Evolutionary conservation across 2,888 invertebrate species (phyloP), one percentile per base, ranked within the genome.

Genomic region (Heteropelma amictum): DNA sequence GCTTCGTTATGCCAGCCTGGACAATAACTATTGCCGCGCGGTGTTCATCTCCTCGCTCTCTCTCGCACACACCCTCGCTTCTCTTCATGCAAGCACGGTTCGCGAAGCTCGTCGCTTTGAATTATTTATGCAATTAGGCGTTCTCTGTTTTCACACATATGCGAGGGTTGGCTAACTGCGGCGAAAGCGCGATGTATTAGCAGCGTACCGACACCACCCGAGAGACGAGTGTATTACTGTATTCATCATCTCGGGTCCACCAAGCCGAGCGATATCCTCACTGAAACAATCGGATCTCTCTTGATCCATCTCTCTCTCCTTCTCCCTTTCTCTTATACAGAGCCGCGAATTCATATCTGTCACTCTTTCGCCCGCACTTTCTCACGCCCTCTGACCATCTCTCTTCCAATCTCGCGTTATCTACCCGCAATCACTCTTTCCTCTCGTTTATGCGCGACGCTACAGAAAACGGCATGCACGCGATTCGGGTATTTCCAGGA

Each of bases 121-220:
- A 86, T 86, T 86, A 86, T 86, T 86, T 86, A 86, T 86, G 86
- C 83, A 86, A 86, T 86, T 85, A 86, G 84, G 80, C 79, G 79
- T 80, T 67, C 40, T 56, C 71, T 68, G 33, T 56, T 56, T 23
- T 7, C 42, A 14, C 23, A 23, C 54, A 23, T 47, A 35, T 10
- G 10, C 23, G 65, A 54, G 47, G 19, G 19, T 19, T 40, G 49
- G 26, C 14, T 17, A 26, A 63, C 26, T 63, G 49, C 30, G 28
- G 40, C 51, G 28, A 19, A 19, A 45, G 19, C 21, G 45, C 42
- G 35, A 63, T 26, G 49, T 49, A 63, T 63, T 63, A 64, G 51
- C 23, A 38, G 54, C 26, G 65, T 54, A 53, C 35, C 19, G 19
- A 30, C 42, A 30, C 21, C 26, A 68, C 12, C 35, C 8, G 47